Evolutionary conservation across 2,797 vertebrate genomes (phyloP), one percentile per base, ranked within the genome.

Genomic region (Aeoliscus strigatus): DNA sequence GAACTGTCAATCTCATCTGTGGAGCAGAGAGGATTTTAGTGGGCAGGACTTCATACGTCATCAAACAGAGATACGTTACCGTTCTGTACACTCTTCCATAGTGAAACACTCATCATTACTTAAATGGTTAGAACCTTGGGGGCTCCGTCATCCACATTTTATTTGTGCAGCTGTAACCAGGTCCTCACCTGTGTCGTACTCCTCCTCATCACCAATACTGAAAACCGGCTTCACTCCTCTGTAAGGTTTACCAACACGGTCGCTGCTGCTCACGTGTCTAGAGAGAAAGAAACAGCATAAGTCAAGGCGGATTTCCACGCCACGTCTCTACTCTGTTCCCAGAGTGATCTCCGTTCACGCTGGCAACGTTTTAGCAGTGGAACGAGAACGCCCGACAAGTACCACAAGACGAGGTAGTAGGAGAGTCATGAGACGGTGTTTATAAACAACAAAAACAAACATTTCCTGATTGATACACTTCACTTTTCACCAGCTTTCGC

Each of bases 1-100:
- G 94, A 97, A 70, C 92, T 97, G 83, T 99, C 96, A 27, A 99
- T 96, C 87, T 99, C 96, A 87, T 99, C 95, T 99, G 47, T 17
- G 32, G 9, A 10, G n/a, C n/a, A 14, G 12, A 9, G 8, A 11
- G 9, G 25, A n/a, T n/a, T n/a, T n/a, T n/a, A n/a, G n/a, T n/a
- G n/a, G n/a, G n/a, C n/a, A n/a, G n/a, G n/a, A n/a, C n/a, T n/a
- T n/a, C n/a, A n/a, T n/a, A n/a, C n/a, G n/a, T n/a, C n/a, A 21
- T 3, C 18, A 21, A 21, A 9, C 4, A 16, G 15, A 0, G 8
- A 14, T 13, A 35, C 9, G 16, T 0, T n/a, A 6, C 27, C 13
- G 30, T 14, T 15, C 5, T 23, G 17, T 12, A 12, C 8, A 2
- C 16, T 21, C 12, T 35, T n/a, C 5, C 18, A n/a, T 17, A 38